phyloP scores from a whole-genome alignment of 2,888 invertebrate genomes.

The Venustoraphidia nigricollis region DNA sequence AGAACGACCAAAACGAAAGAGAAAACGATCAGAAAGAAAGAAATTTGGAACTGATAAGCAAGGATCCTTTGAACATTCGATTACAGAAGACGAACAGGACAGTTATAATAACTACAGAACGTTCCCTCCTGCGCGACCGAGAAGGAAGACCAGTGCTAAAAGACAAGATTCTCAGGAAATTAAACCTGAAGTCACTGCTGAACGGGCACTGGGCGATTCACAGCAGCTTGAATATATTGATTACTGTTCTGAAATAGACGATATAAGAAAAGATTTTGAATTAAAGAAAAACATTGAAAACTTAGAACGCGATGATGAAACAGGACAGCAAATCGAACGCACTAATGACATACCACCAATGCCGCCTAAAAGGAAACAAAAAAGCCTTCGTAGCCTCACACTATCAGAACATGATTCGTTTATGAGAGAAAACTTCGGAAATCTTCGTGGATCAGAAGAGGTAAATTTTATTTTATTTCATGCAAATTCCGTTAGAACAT shows the following conservation, averaged over 20 bases:
- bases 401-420: constrained; percentile 25
- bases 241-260: too few relatives aligned
- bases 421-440: constrained; percentile 9
- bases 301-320: not conserved
- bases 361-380: constrained; percentile 21
- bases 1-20: constrained; percentile 33
- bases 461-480: too few relatives aligned
- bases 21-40: constrained; percentile 18
- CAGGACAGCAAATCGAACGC: not conserved
- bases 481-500: too few relatives aligned
- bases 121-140: constrained; percentile 39
- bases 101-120: constrained; percentile 27
- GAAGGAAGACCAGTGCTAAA: constrained; percentile 31
- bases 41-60: constrained; percentile 26
- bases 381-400: constrained; percentile 25
- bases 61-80: constrained; percentile 13
- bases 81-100: constrained; percentile 8
- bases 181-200: constrained; percentile 23
- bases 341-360: constrained; percentile 14
- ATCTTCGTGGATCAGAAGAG: too few relatives aligned
- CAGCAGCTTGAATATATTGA: too few relatives aligned
- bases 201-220: too few relatives aligned
- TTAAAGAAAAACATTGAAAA: constrained; percentile 13
- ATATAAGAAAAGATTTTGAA: too few relatives aligned
- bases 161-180: constrained; percentile 11